Conservation (phyloP, 2,113 vertebrate species). For the Brachirus orientalis region DNA sequence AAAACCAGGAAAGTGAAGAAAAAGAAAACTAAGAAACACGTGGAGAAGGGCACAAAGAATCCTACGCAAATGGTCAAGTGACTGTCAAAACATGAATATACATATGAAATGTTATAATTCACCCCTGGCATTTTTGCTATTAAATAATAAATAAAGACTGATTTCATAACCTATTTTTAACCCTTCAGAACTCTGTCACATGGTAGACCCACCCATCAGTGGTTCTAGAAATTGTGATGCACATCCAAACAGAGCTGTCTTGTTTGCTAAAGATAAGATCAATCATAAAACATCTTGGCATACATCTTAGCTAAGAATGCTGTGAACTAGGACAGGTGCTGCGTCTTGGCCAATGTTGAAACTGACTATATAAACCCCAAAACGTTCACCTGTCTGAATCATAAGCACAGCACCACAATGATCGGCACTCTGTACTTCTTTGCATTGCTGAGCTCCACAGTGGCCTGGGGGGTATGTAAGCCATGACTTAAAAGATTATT, state of each 20-base stretch:
- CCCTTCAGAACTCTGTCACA: constrained; percentile 26
- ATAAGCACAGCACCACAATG: constrained; percentile 60
- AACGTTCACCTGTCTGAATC: not conserved
- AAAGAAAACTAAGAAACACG: constrained; percentile 69
- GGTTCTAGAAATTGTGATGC: constrained; percentile 7
- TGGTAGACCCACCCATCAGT: too few species aligned
- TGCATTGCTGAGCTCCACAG: constrained; percentile 52
- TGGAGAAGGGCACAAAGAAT: constrained; percentile 46
- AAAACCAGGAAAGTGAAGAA: constrained; percentile 73
- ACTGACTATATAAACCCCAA: constrained; percentile 55
- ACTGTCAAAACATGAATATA: not conserved
- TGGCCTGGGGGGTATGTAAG: constrained; percentile 60
- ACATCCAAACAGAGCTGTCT: not conserved
- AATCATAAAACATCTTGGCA: not conserved
- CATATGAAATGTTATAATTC: not conserved
- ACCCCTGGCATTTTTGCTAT: not conserved
- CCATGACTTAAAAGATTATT: not conserved
- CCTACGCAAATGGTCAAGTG: constrained; percentile 16
- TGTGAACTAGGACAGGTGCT: constrained; percentile 66
- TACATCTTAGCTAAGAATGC: constrained; percentile 25
- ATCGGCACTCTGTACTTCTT: constrained; percentile 59
- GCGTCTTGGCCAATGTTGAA: not conserved
- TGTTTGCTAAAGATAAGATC: constrained; percentile 45
- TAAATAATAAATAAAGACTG: constrained; percentile 8
- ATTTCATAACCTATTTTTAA: too few species aligned